These are phyloP conservation scores for Colius striatus DNA, from an alignment of 2,113 vertebrate genomes.

Conservation along the genomic window DNA sequence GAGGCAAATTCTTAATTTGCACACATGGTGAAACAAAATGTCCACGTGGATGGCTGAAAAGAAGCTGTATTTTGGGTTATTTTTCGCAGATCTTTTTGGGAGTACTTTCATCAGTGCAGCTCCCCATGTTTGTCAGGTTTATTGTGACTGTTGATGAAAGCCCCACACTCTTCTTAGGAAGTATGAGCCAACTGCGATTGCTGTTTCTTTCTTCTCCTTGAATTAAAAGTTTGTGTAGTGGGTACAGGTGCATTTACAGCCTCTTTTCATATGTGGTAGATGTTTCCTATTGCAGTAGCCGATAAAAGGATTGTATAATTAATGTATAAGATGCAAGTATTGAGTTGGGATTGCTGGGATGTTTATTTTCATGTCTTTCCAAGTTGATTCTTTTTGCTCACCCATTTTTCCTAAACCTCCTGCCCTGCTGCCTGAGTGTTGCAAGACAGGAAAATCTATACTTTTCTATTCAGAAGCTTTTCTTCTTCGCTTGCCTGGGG, in stretches of 20 bases:
- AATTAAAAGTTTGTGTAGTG: background rate
- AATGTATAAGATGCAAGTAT: background rate
- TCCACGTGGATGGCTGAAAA: background rate
- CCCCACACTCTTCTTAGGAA: background rate
- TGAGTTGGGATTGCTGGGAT: background rate
- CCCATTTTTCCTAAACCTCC: background rate
- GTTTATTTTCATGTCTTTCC: background rate
- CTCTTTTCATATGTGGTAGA: background rate
- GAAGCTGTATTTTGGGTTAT: background rate
- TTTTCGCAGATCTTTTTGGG: background rate
- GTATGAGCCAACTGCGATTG: background rate
- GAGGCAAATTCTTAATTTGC: background rate
- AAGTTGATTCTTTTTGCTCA: background rate
- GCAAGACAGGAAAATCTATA: background rate
- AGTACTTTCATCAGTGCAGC: background rate
- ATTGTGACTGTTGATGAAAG: background rate
- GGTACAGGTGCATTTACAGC: background rate
- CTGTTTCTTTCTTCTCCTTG: background rate
- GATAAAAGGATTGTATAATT: background rate
- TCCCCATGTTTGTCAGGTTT: background rate
- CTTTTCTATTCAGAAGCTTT: background rate
- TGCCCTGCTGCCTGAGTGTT: background rate
- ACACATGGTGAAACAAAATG: fast-evolving
- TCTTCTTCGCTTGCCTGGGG: background rate
- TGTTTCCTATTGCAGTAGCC: background rate